Percentiles rank a stretch among this genome's conserved stretches.
Conservation (phyloP, 2,113 vertebrate species). For the Muntiacus muntjak region DNA sequence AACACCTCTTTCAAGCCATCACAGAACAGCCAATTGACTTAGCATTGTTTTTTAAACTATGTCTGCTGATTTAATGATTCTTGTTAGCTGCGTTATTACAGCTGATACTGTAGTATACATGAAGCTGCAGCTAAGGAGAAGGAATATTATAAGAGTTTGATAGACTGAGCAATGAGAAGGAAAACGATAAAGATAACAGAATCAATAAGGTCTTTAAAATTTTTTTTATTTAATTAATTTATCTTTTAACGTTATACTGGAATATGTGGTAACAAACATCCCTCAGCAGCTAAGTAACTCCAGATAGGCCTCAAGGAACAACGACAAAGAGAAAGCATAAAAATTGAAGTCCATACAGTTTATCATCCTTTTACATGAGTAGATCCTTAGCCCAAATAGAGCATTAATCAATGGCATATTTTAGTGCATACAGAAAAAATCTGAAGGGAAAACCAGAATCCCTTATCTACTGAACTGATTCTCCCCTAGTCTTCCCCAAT, state of each 20-base stretch:
- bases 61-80: not conserved
- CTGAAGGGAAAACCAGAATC: not conserved
- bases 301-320: not conserved
- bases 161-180: not conserved
- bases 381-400: not conserved
- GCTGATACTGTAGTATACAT: not conserved
- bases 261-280: not conserved
- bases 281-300: not conserved
- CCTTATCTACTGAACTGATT: not conserved
- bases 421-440: not conserved
- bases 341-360: not conserved
- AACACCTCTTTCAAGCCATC: not conserved
- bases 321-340: not conserved
- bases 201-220: not conserved
- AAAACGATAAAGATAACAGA: not conserved
- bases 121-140: not conserved
- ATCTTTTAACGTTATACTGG: not conserved
- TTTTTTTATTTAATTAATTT: not conserved
- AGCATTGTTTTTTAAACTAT: not conserved
- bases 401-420: not conserved
- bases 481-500: not conserved
- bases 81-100: not conserved
- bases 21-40: not conserved
- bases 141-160: not conserved
- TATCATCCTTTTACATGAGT: not conserved